Percentiles rank a stretch among this genome's conserved stretches.
These are phyloP conservation scores for Calliopum simillimum DNA, from an alignment of 2,888 invertebrate genomes.

Conservation along the genomic window DNA sequence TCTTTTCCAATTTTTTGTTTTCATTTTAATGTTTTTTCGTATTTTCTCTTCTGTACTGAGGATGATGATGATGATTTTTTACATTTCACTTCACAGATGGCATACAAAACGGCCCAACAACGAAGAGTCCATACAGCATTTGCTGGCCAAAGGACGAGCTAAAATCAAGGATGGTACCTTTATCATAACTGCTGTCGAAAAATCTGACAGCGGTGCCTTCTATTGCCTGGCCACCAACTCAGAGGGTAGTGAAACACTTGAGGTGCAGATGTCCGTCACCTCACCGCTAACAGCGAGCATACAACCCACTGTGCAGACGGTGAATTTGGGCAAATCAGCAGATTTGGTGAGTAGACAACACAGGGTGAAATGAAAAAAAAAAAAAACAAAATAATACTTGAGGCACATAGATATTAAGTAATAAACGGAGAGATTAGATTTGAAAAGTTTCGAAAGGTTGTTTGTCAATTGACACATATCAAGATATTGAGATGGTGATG, in stretches of 20 bases:
- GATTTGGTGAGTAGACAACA: conserved; percentile 73
- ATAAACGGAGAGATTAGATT: no score
- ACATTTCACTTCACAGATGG: conserved; percentile 63
- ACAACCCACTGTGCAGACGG: conserved; percentile 78
- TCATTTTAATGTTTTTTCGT: conserved; percentile 28
- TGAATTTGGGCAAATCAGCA: conserved; percentile 85
- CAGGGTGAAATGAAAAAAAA: not conserved
- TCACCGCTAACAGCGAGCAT: conserved; percentile 82
- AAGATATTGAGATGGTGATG: no score
- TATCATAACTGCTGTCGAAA: conserved; percentile 69
- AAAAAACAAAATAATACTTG: no score
- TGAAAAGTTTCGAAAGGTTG: no score
- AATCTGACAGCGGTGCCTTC: conserved; percentile 69
- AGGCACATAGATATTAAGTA: no score
- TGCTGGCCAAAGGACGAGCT: conserved; percentile 67
- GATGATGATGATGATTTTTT: not conserved
- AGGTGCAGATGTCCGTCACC: conserved; percentile 70
- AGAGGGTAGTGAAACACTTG: conserved; percentile 70
- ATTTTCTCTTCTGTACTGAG: conserved; percentile 19
- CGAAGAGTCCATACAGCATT: conserved; percentile 68
- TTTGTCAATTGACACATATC: no score
- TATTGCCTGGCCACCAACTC: conserved; percentile 71
- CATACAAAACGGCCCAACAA: conserved; percentile 68
- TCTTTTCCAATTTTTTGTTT: conserved; percentile 30
- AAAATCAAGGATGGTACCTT: conserved; percentile 70